Conservation (phyloP, 1,140 invertebrate genomes). For the Drosophila suzukii region DNA sequence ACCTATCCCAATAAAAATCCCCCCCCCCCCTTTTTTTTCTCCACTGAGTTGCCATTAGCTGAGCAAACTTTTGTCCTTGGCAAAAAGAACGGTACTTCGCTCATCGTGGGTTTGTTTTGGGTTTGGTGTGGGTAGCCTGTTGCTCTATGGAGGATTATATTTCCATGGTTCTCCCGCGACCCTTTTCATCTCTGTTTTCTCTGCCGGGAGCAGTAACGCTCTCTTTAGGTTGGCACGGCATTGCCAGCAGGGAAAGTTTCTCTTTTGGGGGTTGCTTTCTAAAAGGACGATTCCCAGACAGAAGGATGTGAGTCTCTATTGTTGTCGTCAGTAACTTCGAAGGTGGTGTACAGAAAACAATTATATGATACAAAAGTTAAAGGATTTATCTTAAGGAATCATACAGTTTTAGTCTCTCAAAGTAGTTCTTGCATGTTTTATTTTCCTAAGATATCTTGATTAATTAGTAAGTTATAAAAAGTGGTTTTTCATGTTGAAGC, state of each 20-base stretch:
- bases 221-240: constrained; percentile 26
- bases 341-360: constrained; percentile 4
- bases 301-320: constrained; percentile 60
- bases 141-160: constrained; percentile 26
- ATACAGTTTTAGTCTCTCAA: no score
- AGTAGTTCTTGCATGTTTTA: neutral
- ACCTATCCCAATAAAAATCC: constrained; percentile 40
- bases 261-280: constrained; percentile 44
- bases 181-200: neutral
- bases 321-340: constrained; percentile 48
- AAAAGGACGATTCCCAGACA: constrained; percentile 36
- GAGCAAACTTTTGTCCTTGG: constrained; percentile 48
- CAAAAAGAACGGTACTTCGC: constrained; percentile 16
- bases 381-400: no score
- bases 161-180: constrained; percentile 14
- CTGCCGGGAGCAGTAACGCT: neutral
- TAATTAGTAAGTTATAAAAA: no score
- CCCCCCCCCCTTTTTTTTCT: neutral
- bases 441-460: no score
- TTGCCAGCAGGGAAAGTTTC: constrained; percentile 59
- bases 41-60: constrained; percentile 33
- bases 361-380: neutral
- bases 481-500: no score
- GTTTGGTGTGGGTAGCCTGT: constrained; percentile 73
- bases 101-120: constrained; percentile 61